Conservation (phyloP, 1,140 invertebrate genomes). For the Babylonia areolata region DNA sequence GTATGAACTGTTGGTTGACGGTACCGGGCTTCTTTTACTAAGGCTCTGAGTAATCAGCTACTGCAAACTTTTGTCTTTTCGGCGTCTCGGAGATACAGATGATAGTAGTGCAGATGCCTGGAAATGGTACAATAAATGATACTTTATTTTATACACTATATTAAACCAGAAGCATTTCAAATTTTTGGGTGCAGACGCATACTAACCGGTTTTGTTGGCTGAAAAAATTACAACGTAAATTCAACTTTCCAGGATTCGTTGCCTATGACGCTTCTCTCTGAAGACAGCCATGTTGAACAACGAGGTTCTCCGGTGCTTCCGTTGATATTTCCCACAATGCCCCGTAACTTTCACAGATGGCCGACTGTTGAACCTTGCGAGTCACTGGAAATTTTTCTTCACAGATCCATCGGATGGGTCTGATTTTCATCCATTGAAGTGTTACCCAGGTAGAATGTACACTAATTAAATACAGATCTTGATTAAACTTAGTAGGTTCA, state of each 20-base stretch:
- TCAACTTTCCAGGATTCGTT: background rate
- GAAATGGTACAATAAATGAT: no score
- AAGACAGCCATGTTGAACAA: background rate
- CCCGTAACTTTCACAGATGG: conserved; percentile 5
- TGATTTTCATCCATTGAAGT: background rate
- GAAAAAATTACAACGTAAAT: no score
- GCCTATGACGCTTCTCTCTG: background rate
- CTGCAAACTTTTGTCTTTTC: no score
- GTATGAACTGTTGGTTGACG: no score
- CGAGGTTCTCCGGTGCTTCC: background rate
- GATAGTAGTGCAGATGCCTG: no score
- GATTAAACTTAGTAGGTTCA: background rate
- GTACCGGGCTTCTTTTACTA: no score
- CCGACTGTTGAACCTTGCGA: conserved; percentile 3
- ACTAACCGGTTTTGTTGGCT: no score
- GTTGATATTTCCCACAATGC: conserved; percentile 12
- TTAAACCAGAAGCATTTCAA: no score
- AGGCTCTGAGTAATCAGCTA: no score
- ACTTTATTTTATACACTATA: no score
- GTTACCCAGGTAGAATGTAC: conserved; percentile 9
- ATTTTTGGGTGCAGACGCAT: no score
- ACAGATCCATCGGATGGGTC: background rate
- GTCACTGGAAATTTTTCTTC: background rate
- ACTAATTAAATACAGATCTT: background rate
- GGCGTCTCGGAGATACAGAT: no score